Base-by-base conservation (phyloP, 2,888 invertebrate species). In the Acleris sparsana region DNA sequence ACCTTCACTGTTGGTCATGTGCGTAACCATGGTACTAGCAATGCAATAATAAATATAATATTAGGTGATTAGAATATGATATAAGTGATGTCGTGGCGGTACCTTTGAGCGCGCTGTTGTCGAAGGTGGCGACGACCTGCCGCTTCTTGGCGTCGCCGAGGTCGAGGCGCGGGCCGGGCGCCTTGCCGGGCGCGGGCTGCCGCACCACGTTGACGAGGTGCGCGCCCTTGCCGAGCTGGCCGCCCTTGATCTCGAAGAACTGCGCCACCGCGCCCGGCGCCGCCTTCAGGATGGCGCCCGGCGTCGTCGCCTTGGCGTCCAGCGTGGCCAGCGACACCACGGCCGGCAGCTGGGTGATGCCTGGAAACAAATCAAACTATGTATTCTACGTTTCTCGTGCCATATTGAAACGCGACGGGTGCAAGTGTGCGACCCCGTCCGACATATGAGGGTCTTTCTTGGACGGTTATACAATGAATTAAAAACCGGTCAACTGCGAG, bases 201-300 rank as follows among this genome's bases (percentile, higher is more conserved):
- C 90, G 74, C 3, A 92, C 80, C 3, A 92, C 92, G 76, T 92
- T 92, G 9, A 92, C 89, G 5, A 92, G 69, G 55, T 92, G 92
- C 20, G 90, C 85, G 0, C 88, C 89, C 51, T 87, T 88, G 60
- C 84, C 87, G 1, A 91, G 75, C 69, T 86, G 88, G 0, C 87
- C 87, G 69, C 85, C 55, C 55, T 90, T 90, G 71, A 92, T 87
- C 71, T 92, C 92, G 75, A 89, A 88, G 71, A 88, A 82, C 70
- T 91, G 92, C 43, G 91, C 82, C 18, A 90, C 85, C 1, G 85
- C 80, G 43, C 85, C 87, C 16, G 85, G 84, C 0, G 84, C 76
- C 3, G 88, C 81, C 62, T 90, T 89, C 1, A 89, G 71, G 20
- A 88, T 44, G 18, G 63, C 72, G 3, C 85, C 80, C 7, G 79